Evolutionary conservation across 2,888 invertebrate species (phyloP).

Genomic region (Protodeltote pygarga): DNA sequence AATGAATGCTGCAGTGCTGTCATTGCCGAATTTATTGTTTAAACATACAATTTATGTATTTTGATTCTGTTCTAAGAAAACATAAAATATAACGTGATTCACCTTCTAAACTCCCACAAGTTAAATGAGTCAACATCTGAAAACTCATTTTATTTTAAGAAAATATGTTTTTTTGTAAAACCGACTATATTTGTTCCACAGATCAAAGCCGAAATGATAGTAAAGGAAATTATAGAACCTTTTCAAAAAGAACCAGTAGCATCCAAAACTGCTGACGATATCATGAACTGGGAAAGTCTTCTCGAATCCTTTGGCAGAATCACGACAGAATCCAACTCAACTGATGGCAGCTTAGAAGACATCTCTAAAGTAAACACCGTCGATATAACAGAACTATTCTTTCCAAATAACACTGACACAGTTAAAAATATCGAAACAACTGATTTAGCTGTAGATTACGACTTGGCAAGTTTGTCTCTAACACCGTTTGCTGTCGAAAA

Average conservation of each 20-base stretch:
- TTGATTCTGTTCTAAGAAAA: neutral
- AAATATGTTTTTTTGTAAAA: neutral
- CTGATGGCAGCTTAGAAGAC: slow-evolving; percentile 75
- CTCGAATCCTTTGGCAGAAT: slow-evolving; percentile 81
- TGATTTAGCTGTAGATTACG: slow-evolving; percentile 69
- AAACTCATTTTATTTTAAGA: neutral
- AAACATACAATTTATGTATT: slow-evolving; percentile 13
- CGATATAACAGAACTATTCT: slow-evolving; percentile 78
- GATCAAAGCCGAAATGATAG: slow-evolving; percentile 23
- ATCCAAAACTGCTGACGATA: slow-evolving; percentile 48
- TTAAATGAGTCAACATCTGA: slow-evolving; percentile 7
- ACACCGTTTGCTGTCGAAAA: slow-evolving; percentile 66
- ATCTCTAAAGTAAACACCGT: slow-evolving; percentile 68
- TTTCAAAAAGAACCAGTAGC: slow-evolving; percentile 23
- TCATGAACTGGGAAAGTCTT: slow-evolving; percentile 80
- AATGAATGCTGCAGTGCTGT: neutral
- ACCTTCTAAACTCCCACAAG: neutral
- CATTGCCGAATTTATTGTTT: neutral
- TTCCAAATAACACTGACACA: slow-evolving; percentile 66
- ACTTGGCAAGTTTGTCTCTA: slow-evolving; percentile 68
- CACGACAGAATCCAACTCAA: slow-evolving; percentile 79
- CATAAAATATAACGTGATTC: slow-evolving; percentile 22
- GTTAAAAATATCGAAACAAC: slow-evolving; percentile 61
- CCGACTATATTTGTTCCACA: neutral
- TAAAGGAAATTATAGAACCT: slow-evolving; percentile 24